Conservation (phyloP, 2,113 vertebrate genomes). For the Phylloscopus whistleri region DNA sequence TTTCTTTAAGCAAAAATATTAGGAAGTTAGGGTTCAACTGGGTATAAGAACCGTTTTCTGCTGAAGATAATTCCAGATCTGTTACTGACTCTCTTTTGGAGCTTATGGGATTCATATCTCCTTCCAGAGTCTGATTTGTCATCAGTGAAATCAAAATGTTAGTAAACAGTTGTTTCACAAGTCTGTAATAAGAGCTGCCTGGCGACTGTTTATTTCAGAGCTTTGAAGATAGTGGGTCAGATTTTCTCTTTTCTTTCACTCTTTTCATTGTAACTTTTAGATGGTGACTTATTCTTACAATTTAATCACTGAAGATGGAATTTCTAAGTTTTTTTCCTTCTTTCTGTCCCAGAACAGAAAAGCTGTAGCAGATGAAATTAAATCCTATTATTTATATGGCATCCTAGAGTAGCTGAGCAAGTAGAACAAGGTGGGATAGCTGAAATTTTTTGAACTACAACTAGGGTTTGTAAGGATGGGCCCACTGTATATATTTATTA, state of each 20-base stretch:
- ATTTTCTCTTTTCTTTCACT: neutral
- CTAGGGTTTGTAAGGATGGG: neutral
- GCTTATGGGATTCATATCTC: neutral
- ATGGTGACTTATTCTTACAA: neutral
- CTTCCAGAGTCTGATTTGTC: neutral
- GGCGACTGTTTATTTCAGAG: neutral
- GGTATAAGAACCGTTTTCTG: neutral
- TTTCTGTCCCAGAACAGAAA: neutral
- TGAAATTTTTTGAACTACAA: neutral
- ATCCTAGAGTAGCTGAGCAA: neutral
- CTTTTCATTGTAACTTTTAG: neutral
- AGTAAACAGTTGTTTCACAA: neutral
- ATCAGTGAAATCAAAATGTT: neutral
- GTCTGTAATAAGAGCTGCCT: neutral
- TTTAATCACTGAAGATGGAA: neutral
- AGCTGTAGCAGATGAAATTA: neutral
- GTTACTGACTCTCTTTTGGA: neutral
- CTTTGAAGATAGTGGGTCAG: neutral
- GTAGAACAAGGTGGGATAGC: neutral
- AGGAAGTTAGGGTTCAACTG: neutral
- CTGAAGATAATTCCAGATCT: neutral
- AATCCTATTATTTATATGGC: neutral
- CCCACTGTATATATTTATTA: neutral
- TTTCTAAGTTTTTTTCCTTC: neutral
- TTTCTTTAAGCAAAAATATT: neutral